Conservation (phyloP, 2,113 vertebrate genomes). For the Chloebia gouldiae region DNA sequence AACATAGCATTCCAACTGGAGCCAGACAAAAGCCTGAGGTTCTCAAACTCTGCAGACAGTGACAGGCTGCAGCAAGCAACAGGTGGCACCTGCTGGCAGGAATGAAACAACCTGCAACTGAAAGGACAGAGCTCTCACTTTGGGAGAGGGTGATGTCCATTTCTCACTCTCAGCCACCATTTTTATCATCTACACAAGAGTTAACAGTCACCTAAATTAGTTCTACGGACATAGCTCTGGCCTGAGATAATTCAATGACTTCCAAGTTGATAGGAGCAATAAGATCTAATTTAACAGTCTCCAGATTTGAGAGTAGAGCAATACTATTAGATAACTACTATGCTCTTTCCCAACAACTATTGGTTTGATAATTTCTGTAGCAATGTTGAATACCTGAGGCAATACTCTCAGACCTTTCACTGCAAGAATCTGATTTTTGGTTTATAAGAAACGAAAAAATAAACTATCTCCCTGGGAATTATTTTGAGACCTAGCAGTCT, state of each 20-base stretch:
- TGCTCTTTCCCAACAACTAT: neutral
- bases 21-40: neutral
- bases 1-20: neutral
- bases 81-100: neutral
- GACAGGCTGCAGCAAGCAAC: neutral
- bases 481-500: neutral
- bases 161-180: neutral
- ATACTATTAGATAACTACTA: neutral
- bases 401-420: neutral
- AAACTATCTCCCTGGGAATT: neutral
- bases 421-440: neutral
- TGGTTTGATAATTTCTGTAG: neutral
- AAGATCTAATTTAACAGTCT: neutral
- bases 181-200: neutral
- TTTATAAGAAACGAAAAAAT: neutral
- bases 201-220: neutral
- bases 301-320: neutral
- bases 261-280: neutral
- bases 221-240: neutral
- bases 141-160: accelerated
- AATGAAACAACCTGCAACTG: neutral
- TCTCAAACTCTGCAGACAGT: neutral
- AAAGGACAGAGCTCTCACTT: neutral
- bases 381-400: neutral
- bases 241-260: neutral